These are phyloP conservation scores for Zaprionus capensis DNA, from an alignment of 1,140 invertebrate genomes.

Conservation along the genomic window DNA sequence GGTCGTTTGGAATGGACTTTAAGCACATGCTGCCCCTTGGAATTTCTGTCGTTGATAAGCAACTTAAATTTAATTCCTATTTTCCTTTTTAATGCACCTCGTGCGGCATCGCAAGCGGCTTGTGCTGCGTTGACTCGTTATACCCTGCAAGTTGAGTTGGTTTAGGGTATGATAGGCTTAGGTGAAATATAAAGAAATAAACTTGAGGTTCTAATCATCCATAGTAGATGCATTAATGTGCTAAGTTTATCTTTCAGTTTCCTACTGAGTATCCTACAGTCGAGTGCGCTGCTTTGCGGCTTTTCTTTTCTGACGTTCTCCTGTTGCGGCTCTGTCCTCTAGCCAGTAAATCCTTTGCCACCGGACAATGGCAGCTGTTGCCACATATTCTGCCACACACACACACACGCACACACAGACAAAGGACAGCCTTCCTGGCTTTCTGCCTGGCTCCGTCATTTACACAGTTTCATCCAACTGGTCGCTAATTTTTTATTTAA, in stretches of 20 bases:
- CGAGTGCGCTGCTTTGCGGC: neutral
- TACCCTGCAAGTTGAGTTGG: neutral
- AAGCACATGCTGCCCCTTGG: conserved; percentile 26
- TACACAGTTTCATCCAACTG: conserved; percentile 28
- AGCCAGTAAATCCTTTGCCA: conserved; percentile 61
- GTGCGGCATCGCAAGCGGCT: conserved; percentile 6
- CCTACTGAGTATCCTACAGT: neutral
- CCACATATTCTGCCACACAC: conserved; percentile 56
- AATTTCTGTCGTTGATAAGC: conserved; percentile 18
- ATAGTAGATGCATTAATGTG: neutral
- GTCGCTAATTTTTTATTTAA: conserved; percentile 55
- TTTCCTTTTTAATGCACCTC: conserved; percentile 16
- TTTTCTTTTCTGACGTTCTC: neutral
- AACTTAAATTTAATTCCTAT: conserved; percentile 47
- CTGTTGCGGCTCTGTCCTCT: conserved; percentile 17
- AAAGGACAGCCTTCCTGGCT: neutral
- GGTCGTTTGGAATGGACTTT: conserved; percentile 24
- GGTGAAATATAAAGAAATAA: neutral
- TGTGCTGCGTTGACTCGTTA: neutral
- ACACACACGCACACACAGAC: neutral
- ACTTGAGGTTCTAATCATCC: no score
- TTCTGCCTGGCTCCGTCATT: neutral
- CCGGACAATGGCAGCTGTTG: conserved; percentile 61
- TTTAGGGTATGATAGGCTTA: neutral
- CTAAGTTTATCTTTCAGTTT: neutral